These are phyloP conservation scores for Catamblyrhynchus diadema DNA, from an alignment of 2,797 vertebrate species.

Conservation along the genomic window DNA sequence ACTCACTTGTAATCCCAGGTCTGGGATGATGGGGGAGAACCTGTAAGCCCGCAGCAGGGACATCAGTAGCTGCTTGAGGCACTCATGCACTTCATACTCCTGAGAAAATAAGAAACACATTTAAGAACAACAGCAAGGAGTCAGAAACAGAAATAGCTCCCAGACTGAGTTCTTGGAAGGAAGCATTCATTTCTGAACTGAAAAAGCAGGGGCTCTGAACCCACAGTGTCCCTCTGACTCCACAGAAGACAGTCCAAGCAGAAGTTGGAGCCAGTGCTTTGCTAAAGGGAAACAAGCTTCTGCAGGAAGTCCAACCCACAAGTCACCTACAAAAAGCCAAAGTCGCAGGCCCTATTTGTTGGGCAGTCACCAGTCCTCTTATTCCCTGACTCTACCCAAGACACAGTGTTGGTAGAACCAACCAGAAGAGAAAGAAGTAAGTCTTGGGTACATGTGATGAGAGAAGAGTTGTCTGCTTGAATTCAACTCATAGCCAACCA, in stretches of 20 bases:
- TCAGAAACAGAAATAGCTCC: not conserved
- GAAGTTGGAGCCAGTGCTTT: not conserved
- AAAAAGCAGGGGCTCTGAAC: not conserved
- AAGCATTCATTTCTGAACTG: not conserved
- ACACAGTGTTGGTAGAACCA: not conserved
- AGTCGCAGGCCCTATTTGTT: not conserved
- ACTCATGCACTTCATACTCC: constrained; percentile 95
- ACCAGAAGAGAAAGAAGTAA: not conserved
- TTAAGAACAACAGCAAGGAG: not conserved
- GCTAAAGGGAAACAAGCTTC: not conserved
- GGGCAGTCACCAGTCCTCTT: not conserved
- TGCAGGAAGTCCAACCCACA: not conserved
- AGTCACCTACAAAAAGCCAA: not conserved
- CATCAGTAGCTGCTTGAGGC: constrained; percentile 97
- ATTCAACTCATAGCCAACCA: not conserved
- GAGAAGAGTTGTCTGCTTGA: not conserved
- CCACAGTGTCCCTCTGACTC: not conserved
- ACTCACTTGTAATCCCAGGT: constrained; percentile 91
- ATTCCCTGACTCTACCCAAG: not conserved
- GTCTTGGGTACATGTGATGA: not conserved
- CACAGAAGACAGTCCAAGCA: not conserved
- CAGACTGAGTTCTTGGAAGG: not conserved
- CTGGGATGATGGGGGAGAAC: constrained; percentile 96
- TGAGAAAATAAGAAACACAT: constrained; percentile 58
- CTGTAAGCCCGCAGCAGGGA: constrained; percentile 93